Evolutionary conservation across 2,113 vertebrate species (phyloP), one percentile per base, ranked within the genome.

Genomic region (Bathybates hornii): DNA sequence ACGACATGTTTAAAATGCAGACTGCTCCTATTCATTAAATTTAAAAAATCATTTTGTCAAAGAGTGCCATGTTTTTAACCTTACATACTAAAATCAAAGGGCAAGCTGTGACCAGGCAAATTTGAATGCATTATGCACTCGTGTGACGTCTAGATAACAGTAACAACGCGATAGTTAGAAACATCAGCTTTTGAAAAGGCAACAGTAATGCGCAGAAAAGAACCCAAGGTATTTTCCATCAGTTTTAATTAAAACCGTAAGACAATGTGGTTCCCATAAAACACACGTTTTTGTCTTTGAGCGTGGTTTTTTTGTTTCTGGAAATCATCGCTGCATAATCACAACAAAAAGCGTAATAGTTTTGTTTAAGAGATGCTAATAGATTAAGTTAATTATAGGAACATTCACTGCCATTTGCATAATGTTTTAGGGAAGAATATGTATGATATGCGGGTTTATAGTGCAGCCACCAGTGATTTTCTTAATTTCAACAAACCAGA

Each of bases 401-500:
- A 73, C 38, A 43, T 81, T 19, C 17, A 21, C 59, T 80, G 2
- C 82, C 79, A 80, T 88, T 80, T 92, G 66, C 87, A 89, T 88
- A 90, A 81, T 84, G 11, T 83, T 85, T 83, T 38, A 43, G 45
- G 34, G 17, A 52, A 56, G 73, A 12, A 68, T 82, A 56, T 76
- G 81, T 52, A 85, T 48, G 59, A 54, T 56, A 34, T 86, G 81
- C 68, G 41, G 81, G 57, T 90, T 91, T 81, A 61, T 53, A 17
- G 34, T 56, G 68, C 71, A 88, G 57, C 85, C 34, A 24, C 71
- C 11, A n/a, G 43, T 63, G 54, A 86, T 86, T 90, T 91, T 86
- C 81, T 87, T 90, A 80, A 92, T 93, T 94, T 88, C 66, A 89
- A 87, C 50, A 87, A 53, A 43, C 41, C 80, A 61, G 57, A 56